phyloP scores from a whole-genome alignment of 2,113 vertebrate genomes.

The Corynorhinus townsendii region DNA sequence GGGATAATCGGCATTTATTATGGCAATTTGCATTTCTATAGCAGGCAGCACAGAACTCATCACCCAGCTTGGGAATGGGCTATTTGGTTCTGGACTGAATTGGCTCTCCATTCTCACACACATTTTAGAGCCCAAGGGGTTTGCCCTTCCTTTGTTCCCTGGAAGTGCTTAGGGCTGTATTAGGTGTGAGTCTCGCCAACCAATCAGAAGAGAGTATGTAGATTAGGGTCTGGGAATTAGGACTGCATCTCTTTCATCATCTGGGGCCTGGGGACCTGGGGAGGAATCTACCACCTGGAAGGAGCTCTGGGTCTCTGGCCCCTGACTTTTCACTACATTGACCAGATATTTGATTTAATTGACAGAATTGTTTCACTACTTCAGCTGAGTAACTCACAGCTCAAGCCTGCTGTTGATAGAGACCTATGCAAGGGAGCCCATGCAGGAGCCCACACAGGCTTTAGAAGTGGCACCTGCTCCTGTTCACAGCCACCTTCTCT shows the following conservation, averaged over 20 bases:
- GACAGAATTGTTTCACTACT: constrained; percentile 12
- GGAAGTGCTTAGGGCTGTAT: not conserved
- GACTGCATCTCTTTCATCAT: not conserved
- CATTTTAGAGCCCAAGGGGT: not conserved
- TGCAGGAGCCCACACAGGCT: not conserved
- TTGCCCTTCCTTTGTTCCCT: not conserved
- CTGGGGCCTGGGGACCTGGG: not conserved
- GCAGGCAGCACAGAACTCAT: constrained; percentile 49
- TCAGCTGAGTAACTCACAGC: constrained; percentile 35
- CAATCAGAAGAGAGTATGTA: constrained; percentile 31
- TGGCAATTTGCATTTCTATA: constrained; percentile 69
- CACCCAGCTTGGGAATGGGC: constrained; percentile 41
- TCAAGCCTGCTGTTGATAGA: constrained; percentile 15
- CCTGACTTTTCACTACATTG: constrained; percentile 42
- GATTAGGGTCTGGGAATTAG: not conserved
- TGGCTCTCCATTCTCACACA: not conserved
- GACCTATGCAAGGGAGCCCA: not conserved
- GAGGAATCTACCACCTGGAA: not conserved
- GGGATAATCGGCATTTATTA: constrained; percentile 74
- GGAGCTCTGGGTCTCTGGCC: not conserved
- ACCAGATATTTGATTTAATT: constrained; percentile 67
- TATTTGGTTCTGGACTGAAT: constrained; percentile 7
- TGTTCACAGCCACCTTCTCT: not conserved
- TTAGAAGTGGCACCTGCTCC: not conserved
- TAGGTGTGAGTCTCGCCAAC: not conserved